Evolutionary conservation across 2,797 vertebrate genomes (phyloP).

Genomic region (Pangasius mekongensis): DNA sequence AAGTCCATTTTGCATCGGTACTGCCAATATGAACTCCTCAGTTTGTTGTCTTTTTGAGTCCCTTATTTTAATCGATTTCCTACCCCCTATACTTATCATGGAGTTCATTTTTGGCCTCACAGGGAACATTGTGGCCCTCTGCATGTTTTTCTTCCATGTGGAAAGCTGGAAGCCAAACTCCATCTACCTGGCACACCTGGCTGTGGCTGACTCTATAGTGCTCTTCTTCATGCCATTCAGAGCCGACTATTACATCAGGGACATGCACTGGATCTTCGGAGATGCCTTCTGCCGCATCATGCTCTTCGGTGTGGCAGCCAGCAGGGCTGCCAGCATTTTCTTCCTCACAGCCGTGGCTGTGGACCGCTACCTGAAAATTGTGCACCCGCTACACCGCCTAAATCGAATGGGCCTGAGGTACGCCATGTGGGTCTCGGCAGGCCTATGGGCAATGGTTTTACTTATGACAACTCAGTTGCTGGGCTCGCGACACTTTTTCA

Average conservation of each 20-base stretch:
- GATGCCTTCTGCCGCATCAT: conserved; percentile 74
- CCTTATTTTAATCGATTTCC: conserved; percentile 66
- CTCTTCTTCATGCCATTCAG: conserved; percentile 79
- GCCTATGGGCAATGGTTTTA: conserved; percentile 74
- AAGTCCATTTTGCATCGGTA: conserved; percentile 34
- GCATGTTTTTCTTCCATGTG: conserved; percentile 76
- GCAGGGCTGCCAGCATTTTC: conserved; percentile 77
- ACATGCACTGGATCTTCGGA: conserved; percentile 77
- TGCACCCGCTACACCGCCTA: conserved; percentile 70
- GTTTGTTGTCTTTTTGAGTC: conserved; percentile 74
- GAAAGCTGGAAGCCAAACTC: conserved; percentile 77
- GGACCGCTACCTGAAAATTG: conserved; percentile 79
- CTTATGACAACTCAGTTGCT: conserved; percentile 72
- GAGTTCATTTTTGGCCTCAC: conserved; percentile 77
- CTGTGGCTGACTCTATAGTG: conserved; percentile 77
- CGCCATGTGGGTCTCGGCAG: conserved; percentile 69
- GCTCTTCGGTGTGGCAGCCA: conserved; percentile 75
- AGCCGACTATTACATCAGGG: conserved; percentile 77
- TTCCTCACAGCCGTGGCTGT: conserved; percentile 80
- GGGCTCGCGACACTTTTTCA: conserved; percentile 63
- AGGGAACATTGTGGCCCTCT: conserved; percentile 74
- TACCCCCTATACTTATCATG: conserved; percentile 74
- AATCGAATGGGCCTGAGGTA: conserved; percentile 72
- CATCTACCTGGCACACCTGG: conserved; percentile 78
- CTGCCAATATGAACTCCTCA: conserved; percentile 58